Evolutionary conservation across 2,888 invertebrate genomes (phyloP).

Genomic region (Rosalia funebris): DNA sequence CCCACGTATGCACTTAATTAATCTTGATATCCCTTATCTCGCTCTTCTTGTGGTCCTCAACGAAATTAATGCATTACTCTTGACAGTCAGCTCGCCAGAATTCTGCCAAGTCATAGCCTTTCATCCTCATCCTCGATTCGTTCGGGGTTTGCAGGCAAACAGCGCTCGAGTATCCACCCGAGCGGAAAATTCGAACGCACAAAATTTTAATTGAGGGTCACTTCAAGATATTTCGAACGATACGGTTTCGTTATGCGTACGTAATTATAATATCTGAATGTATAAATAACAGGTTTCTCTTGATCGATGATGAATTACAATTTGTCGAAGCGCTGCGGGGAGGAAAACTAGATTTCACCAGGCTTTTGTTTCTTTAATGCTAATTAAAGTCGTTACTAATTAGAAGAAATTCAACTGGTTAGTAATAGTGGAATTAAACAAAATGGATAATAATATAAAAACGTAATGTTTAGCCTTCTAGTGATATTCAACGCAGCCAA

Average conservation of each 20-base stretch:
- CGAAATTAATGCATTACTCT: conserved; percentile 1
- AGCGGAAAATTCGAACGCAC: conserved; percentile 11
- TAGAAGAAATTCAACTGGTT: too few relatives aligned
- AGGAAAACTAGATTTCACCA: too few relatives aligned
- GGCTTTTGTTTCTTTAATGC: too few relatives aligned
- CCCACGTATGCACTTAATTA: conserved; percentile 3
- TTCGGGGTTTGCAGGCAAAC: background rate
- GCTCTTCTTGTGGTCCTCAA: background rate
- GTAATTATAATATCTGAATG: background rate
- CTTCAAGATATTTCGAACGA: background rate
- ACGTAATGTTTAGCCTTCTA: too few relatives aligned
- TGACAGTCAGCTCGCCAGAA: conserved; percentile 2
- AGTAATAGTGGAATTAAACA: too few relatives aligned
- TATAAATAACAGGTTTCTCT: background rate
- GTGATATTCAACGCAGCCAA: too few relatives aligned
- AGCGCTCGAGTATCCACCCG: background rate
- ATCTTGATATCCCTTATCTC: background rate
- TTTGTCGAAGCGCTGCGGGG: too few relatives aligned
- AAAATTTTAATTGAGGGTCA: conserved; percentile 15
- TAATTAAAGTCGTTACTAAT: too few relatives aligned
- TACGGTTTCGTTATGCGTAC: background rate
- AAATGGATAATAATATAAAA: too few relatives aligned
- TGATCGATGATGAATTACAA: too few relatives aligned
- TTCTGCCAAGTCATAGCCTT: conserved; percentile 13
- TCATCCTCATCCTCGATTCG: background rate